Percentiles rank a stretch among this genome's conserved stretches.
Conservation (phyloP, 2,888 invertebrate species). For the Xylota sylvarum region DNA sequence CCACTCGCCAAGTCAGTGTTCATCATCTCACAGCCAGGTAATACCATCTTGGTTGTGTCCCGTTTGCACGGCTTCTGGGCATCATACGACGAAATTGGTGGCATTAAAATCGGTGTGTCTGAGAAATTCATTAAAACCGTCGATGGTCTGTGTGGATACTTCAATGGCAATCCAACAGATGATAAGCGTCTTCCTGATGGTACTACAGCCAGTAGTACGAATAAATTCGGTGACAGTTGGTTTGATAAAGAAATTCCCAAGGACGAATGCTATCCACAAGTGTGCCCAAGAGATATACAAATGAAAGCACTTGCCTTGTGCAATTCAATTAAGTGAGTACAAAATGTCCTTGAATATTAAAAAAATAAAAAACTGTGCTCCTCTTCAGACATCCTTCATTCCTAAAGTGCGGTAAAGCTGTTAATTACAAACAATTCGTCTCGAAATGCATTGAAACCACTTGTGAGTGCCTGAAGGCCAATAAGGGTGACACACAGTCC, state of each 20-base stretch:
- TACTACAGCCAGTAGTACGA: conserved; percentile 86
- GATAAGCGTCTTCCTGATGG: conserved; percentile 91
- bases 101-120: conserved; percentile 90
- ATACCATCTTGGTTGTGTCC: conserved; percentile 89
- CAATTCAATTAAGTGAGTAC: conserved; percentile 87
- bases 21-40: conserved; percentile 89
- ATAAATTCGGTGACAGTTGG: conserved; percentile 93
- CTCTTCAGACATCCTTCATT: conserved; percentile 87
- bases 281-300: conserved; percentile 88
- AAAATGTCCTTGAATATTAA: background rate
- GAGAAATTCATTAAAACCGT: conserved; percentile 88
- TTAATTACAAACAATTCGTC: conserved; percentile 89
- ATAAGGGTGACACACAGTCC: conserved; percentile 83
- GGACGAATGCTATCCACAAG: conserved; percentile 87
- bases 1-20: conserved; percentile 86
- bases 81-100: conserved; percentile 89
- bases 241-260: conserved; percentile 85
- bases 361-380: background rate
- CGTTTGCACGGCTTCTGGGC: conserved; percentile 91
- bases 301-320: conserved; percentile 89
- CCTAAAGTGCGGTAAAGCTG: conserved; percentile 87
- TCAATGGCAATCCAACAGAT: conserved; percentile 88
- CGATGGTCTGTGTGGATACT: conserved; percentile 93
- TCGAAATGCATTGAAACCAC: conserved; percentile 91
- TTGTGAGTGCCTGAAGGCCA: conserved; percentile 90